phyloP scores from a whole-genome alignment of 2,888 invertebrate species.

The Nemurella pictetii region DNA sequence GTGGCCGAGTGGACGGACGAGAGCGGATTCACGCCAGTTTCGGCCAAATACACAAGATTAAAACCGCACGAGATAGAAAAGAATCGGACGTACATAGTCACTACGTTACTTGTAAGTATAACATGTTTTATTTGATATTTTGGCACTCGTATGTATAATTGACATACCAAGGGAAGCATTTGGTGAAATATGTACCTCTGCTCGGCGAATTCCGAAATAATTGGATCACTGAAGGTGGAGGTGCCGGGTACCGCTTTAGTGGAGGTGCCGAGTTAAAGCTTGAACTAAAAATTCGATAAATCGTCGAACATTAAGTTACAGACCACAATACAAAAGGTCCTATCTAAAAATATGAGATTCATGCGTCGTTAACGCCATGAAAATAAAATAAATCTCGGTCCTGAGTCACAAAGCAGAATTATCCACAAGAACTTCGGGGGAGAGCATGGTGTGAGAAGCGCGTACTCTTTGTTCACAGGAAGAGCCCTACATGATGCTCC shows the following conservation, averaged over 20 bases:
- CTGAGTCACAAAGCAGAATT: no score
- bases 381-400: no score
- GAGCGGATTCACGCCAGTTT: conserved; percentile 71
- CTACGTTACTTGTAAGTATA: conserved; percentile 72
- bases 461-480: conserved; percentile 58
- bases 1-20: conserved; percentile 88
- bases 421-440: neutral
- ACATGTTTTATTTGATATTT: neutral
- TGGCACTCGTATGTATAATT: no score
- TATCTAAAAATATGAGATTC: no score
- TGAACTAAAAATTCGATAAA: neutral
- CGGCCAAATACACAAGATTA: conserved; percentile 74
- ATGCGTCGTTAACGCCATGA: no score
- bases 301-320: neutral
- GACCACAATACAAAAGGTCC: no score
- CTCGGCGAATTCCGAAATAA: neutral
- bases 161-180: neutral
- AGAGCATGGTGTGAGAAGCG: neutral
- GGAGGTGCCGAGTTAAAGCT: neutral
- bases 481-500: conserved; percentile 85
- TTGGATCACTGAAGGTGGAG: neutral
- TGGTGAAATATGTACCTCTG: no score
- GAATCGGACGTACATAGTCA: conserved; percentile 85
- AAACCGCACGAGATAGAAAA: conserved; percentile 69
- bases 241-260: neutral